A percentile compares a stretch with the other conserved stretches of the same genome.
These are phyloP conservation scores for Junonia oenone DNA, from an alignment of 2,888 invertebrate genomes.

Conservation along the genomic window DNA sequence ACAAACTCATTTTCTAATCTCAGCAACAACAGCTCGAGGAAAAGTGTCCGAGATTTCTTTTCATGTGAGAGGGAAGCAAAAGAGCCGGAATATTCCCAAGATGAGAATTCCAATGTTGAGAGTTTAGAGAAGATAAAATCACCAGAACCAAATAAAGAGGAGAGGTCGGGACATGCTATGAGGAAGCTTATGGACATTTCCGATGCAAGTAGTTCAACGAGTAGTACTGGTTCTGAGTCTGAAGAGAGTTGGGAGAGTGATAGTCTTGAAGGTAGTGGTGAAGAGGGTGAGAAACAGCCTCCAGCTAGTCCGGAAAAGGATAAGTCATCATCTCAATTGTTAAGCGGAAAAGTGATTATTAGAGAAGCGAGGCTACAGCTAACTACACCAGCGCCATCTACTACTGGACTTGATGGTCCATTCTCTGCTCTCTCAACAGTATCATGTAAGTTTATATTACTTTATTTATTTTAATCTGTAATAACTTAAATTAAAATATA, in stretches of 20 bases:
- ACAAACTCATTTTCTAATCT: conserved; percentile 62
- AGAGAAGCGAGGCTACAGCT: conserved; percentile 84
- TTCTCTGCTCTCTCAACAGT: conserved; percentile 76
- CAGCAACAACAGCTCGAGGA: conserved; percentile 44
- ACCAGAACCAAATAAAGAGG: conserved; percentile 56
- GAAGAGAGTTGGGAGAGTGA: conserved; percentile 72
- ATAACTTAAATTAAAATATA: neutral
- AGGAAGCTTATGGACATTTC: conserved; percentile 72
- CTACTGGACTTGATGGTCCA: conserved; percentile 81
- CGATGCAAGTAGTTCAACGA: conserved; percentile 69
- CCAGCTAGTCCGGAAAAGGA: conserved; percentile 71
- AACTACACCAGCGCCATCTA: conserved; percentile 62
- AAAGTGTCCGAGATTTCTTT: conserved; percentile 58
- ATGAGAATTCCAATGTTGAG: conserved; percentile 66
- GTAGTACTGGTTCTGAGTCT: conserved; percentile 67
- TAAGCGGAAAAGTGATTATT: conserved; percentile 83
- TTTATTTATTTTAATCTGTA: conserved; percentile 2
- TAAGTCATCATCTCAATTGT: conserved; percentile 67
- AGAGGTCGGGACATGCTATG: conserved; percentile 67
- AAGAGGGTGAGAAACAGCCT: conserved; percentile 57
- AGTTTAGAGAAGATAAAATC: conserved; percentile 53
- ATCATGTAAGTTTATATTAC: conserved; percentile 56
- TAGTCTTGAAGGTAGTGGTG: conserved; percentile 57
- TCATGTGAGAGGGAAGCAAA: conserved; percentile 52
- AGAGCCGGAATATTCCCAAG: conserved; percentile 55